Conservation (phyloP, 2,888 invertebrate genomes). For the Pachycephus smyrnensis region DNA sequence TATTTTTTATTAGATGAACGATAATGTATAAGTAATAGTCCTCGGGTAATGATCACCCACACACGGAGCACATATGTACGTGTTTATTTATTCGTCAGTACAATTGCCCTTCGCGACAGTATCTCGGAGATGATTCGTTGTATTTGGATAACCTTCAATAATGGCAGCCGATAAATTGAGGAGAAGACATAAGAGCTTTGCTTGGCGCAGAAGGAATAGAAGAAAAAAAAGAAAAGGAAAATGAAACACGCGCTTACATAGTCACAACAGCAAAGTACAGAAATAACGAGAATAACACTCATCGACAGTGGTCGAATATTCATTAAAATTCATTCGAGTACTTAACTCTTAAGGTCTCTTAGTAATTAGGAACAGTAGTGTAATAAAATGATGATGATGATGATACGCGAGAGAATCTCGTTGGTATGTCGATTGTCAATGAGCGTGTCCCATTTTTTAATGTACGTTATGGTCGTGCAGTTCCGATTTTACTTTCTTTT, state of each 20-base stretch:
- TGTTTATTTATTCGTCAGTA: neutral
- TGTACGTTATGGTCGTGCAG: neutral
- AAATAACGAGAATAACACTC: neutral
- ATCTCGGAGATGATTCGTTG: neutral
- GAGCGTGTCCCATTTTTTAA: neutral
- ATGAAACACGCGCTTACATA: neutral
- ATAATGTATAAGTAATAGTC: slow-evolving; percentile 42
- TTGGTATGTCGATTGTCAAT: neutral
- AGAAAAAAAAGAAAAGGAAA: slow-evolving; percentile 26
- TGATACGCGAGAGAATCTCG: neutral
- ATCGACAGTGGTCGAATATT: neutral
- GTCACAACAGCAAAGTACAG: neutral
- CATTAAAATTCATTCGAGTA: neutral
- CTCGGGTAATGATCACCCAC: slow-evolving; percentile 2
- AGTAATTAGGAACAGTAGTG: neutral
- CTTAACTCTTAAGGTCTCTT: neutral
- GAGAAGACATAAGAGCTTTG: neutral
- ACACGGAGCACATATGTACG: slow-evolving; percentile 1
- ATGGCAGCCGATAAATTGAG: neutral
- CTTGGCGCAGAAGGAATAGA: slow-evolving; percentile 16
- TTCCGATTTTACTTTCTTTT: neutral
- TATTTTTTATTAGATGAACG: slow-evolving; percentile 60
- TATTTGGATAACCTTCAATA: neutral
- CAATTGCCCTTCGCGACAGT: neutral
- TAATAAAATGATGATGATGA: neutral